These are phyloP conservation scores for Hyles euphorbiae DNA, from an alignment of 1,140 invertebrate genomes.

Conservation along the genomic window DNA sequence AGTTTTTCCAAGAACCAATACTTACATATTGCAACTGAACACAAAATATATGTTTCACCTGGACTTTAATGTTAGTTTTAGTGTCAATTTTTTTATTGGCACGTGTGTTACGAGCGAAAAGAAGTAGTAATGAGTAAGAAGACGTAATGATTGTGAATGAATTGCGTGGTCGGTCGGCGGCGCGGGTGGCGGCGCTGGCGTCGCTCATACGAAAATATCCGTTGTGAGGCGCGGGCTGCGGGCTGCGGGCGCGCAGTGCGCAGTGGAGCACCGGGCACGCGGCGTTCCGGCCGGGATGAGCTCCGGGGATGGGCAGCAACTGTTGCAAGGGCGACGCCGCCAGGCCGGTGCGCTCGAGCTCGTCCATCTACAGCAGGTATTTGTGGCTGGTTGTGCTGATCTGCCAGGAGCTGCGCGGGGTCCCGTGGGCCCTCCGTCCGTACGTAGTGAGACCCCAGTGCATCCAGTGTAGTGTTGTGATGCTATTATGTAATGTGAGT, in stretches of 20 bases:
- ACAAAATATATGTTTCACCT: too few relatives aligned
- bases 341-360: constrained; percentile 51
- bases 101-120: too few relatives aligned
- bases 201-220: constrained; percentile 56
- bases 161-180: too few relatives aligned
- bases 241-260: constrained; percentile 39
- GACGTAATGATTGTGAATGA: too few relatives aligned
- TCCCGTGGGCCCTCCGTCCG: constrained; percentile 51
- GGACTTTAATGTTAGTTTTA: too few relatives aligned
- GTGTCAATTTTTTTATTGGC: too few relatives aligned
- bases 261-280: constrained; percentile 46
- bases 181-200: constrained; percentile 33
- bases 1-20: too few relatives aligned
- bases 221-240: constrained; percentile 1
- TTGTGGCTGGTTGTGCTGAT: constrained; percentile 47
- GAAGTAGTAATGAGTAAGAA: too few relatives aligned
- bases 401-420: constrained; percentile 43
- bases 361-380: constrained; percentile 67
- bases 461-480: constrained; percentile 21
- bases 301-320: constrained; percentile 66
- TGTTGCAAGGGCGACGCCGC: constrained; percentile 68
- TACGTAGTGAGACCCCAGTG: constrained; percentile 22
- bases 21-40: too few relatives aligned
- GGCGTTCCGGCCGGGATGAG: constrained; percentile 51
- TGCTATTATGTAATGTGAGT: constrained; percentile 1